These are phyloP conservation scores for Hesperophylax magnus DNA, from an alignment of 1,140 invertebrate species.

Conservation along the genomic window DNA sequence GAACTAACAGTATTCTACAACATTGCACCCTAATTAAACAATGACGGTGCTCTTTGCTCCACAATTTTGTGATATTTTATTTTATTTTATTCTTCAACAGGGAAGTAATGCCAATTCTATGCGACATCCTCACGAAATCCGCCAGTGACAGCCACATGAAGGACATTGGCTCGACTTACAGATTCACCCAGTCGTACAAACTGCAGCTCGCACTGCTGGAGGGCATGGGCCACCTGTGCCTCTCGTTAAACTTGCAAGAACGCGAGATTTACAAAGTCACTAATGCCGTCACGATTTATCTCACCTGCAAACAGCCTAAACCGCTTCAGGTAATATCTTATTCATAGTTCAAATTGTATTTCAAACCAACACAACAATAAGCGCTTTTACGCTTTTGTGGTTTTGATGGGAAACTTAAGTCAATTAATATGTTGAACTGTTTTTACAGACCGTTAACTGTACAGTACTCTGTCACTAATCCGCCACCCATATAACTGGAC, in stretches of 20 bases:
- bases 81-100: constrained; percentile 63
- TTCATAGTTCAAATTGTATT: background rate
- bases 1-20: no score
- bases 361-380: no score
- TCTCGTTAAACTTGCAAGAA: constrained; percentile 70
- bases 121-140: constrained; percentile 68
- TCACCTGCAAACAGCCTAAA: constrained; percentile 73
- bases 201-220: constrained; percentile 72
- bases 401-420: no score
- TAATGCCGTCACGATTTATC: constrained; percentile 67
- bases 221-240: constrained; percentile 69
- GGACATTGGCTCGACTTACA: constrained; percentile 72
- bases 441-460: no score
- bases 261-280: constrained; percentile 69
- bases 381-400: no score
- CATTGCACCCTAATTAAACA: no score
- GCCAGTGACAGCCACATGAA: constrained; percentile 73
- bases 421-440: no score
- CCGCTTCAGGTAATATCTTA: constrained; percentile 72
- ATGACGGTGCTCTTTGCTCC: no score
- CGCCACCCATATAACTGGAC: no score
- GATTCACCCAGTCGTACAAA: constrained; percentile 73
- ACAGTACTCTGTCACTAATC: no score
- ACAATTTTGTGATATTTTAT: no score
- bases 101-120: constrained; percentile 74